These are phyloP conservation scores for Nycteola revayana DNA, from an alignment of 2,888 invertebrate genomes.

Conservation along the genomic window DNA sequence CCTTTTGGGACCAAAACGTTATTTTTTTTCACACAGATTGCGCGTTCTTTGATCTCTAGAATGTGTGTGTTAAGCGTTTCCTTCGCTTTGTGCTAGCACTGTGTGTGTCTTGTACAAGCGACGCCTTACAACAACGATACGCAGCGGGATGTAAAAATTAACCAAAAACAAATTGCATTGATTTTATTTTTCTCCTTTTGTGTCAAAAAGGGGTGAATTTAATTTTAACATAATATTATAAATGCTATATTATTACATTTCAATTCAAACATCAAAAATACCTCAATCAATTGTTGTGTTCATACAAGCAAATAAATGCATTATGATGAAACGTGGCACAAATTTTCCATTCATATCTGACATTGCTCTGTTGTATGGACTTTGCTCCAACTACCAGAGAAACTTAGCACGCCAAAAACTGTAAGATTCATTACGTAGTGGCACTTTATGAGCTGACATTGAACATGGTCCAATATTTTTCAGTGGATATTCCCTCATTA, in stretches of 20 bases:
- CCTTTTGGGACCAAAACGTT: slow-evolving; percentile 80
- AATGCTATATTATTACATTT: too few species aligned
- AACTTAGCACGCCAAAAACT: slow-evolving; percentile 72
- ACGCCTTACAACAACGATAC: slow-evolving; percentile 59
- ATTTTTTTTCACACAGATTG: slow-evolving; percentile 81
- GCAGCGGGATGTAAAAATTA: slow-evolving; percentile 73
- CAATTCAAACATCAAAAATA: too few species aligned
- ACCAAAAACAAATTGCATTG: slow-evolving; percentile 60
- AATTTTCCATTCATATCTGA: slow-evolving; percentile 57
- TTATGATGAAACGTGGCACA: too few species aligned
- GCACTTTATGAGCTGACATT: slow-evolving; percentile 41
- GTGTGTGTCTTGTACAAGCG: slow-evolving; percentile 64
- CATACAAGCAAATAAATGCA: too few species aligned
- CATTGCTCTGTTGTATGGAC: slow-evolving; percentile 60
- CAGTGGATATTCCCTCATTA: slow-evolving; percentile 36
- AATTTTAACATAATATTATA: slow-evolving; percentile 9
- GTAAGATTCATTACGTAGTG: slow-evolving; percentile 59
- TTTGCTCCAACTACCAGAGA: slow-evolving; percentile 55
- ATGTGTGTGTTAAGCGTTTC: slow-evolving; percentile 80
- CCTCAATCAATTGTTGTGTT: too few species aligned
- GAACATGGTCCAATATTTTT: slow-evolving; percentile 45
- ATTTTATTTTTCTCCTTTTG: slow-evolving; percentile 43
- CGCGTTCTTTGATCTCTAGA: slow-evolving; percentile 78
- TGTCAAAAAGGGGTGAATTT: slow-evolving; percentile 23
- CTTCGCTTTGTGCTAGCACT: slow-evolving; percentile 69